phyloP scores from a whole-genome alignment of 2,797 vertebrate species.

The Lepus townsendii region DNA sequence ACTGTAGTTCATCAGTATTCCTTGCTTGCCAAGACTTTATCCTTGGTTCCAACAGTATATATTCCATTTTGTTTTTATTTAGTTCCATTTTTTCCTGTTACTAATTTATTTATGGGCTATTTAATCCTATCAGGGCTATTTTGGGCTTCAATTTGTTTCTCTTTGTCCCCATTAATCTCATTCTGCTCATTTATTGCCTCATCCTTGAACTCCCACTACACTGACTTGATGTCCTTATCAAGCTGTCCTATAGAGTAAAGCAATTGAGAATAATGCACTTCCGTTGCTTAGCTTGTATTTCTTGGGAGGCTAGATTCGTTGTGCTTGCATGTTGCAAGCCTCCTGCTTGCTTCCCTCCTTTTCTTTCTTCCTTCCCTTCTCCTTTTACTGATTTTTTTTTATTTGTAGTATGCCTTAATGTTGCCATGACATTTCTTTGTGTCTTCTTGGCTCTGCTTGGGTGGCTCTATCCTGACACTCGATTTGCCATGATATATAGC shows the following conservation, averaged over 20 bases:
- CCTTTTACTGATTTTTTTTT: not conserved
- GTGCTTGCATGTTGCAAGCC: rapidly evolving
- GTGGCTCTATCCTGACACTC: constrained; percentile 20
- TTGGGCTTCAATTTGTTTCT: not conserved
- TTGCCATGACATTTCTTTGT: not conserved
- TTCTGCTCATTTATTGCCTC: not conserved
- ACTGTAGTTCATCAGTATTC: not conserved
- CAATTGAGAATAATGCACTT: not conserved
- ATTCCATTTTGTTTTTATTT: not conserved
- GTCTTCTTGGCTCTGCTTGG: not conserved
- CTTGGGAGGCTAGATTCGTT: not conserved
- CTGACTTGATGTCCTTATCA: not conserved
- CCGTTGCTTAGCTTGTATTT: not conserved
- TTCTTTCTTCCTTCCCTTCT: not conserved
- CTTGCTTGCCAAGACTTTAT: not conserved
- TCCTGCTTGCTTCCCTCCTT: not conserved
- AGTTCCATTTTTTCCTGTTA: not conserved
- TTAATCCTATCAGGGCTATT: not conserved
- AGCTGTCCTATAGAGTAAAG: not conserved
- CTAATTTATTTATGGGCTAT: not conserved
- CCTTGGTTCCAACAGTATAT: not conserved
- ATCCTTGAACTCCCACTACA: not conserved
- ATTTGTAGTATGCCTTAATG: not conserved
- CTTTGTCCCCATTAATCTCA: not conserved
- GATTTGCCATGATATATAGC: constrained; percentile 8